A percentile compares a stretch with the other conserved stretches of the same genome.
Conservation (phyloP, 1,140 invertebrate species). For the Odontomachus brunneus region DNA sequence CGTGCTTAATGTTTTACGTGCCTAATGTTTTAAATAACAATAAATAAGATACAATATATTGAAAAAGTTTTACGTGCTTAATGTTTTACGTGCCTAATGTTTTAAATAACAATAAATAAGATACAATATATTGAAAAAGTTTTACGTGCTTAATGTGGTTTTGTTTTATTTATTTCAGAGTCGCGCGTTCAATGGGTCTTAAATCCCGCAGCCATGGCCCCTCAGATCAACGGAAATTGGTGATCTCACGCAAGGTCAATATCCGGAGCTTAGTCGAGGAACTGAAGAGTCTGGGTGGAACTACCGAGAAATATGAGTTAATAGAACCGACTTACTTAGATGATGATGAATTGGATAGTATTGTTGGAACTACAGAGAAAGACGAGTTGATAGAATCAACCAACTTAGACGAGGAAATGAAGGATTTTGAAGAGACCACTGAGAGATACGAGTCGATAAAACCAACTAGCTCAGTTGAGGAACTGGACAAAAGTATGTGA, state of each 20-base stretch:
- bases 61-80: no score
- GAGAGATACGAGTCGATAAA: no score
- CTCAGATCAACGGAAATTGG: slow-evolving; percentile 75
- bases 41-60: background rate
- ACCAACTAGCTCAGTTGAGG: no score
- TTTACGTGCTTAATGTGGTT: slow-evolving; percentile 4
- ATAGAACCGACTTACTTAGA: slow-evolving; percentile 72
- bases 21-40: background rate
- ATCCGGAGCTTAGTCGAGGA: slow-evolving; percentile 75
- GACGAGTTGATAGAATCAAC: slow-evolving; percentile 79
- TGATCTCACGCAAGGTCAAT: slow-evolving; percentile 79
- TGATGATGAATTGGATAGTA: background rate
- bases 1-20: no score
- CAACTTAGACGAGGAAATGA: slow-evolving; percentile 10
- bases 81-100: no score
- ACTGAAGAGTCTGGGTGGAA: slow-evolving; percentile 76
- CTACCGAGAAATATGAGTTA: slow-evolving; percentile 80
- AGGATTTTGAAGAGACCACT: no score
- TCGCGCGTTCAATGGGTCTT: slow-evolving; percentile 80
- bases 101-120: no score
- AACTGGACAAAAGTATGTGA: no score
- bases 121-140: background rate
- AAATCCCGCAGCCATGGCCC: slow-evolving; percentile 81
- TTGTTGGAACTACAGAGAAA: no score
- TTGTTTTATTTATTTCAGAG: slow-evolving; percentile 67